These are phyloP conservation scores for Ammodytes dubius DNA, from an alignment of 2,113 vertebrate species.

Conservation along the genomic window DNA sequence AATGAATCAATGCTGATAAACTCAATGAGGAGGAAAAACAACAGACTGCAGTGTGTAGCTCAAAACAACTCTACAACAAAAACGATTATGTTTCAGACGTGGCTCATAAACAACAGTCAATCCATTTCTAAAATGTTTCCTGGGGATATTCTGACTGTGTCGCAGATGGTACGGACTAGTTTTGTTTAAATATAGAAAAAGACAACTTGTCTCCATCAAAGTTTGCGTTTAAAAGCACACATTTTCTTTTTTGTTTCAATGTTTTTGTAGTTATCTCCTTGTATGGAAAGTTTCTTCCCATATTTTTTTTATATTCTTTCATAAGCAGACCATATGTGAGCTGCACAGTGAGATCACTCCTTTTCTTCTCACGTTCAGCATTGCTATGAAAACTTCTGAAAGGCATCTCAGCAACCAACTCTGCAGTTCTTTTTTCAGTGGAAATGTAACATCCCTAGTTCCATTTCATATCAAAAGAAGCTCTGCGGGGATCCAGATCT, in stretches of 20 bases:
- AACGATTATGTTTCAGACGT: too few species aligned
- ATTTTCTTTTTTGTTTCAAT: neutral
- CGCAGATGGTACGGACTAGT: neutral
- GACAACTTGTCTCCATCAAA: neutral
- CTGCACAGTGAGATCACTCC: constrained; percentile 10
- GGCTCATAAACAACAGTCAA: too few species aligned
- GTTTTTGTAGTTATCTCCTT: neutral
- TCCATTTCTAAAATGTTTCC: too few species aligned
- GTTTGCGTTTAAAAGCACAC: neutral
- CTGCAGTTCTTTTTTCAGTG: constrained; percentile 37
- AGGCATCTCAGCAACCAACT: constrained; percentile 32
- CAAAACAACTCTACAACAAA: too few species aligned
- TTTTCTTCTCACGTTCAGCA: constrained; percentile 30
- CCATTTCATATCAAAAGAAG: constrained; percentile 23
- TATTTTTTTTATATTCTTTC: neutral
- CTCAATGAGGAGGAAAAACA: too few species aligned
- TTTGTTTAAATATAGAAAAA: neutral
- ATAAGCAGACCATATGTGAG: neutral
- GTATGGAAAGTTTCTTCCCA: neutral
- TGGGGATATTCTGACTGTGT: too few species aligned
- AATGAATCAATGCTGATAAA: too few species aligned
- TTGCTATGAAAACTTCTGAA: constrained; percentile 40
- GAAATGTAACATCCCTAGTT: constrained; percentile 16
- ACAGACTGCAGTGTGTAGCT: too few species aligned
- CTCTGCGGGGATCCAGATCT: constrained; percentile 25